Percentiles rank a stretch among this genome's conserved stretches.
Conservation (phyloP, 2,888 invertebrate genomes). For the Melieria picta region DNA sequence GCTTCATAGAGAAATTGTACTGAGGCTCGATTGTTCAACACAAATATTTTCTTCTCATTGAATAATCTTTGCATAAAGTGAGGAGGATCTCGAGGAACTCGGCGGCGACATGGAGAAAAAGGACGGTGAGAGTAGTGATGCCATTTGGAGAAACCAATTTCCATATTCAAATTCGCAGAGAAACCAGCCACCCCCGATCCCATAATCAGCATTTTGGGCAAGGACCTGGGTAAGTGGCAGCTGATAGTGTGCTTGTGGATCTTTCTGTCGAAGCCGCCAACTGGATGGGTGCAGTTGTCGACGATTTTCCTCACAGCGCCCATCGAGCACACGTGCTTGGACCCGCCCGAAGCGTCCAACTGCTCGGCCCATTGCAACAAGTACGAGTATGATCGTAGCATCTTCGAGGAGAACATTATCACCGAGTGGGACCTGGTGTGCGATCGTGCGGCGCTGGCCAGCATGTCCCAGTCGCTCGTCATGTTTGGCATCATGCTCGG, state of each 20-base stretch:
- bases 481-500: slow-evolving; percentile 83
- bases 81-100: not conserved
- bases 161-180: slow-evolving; percentile 7
- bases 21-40: no score
- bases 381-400: slow-evolving; percentile 69
- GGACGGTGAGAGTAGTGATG: not conserved
- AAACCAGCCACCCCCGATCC: slow-evolving; percentile 67
- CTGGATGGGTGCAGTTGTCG: slow-evolving; percentile 83
- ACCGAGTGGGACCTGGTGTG: slow-evolving; percentile 80
- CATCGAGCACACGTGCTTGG: slow-evolving; percentile 69
- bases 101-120: not conserved
- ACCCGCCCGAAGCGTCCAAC: slow-evolving; percentile 55
- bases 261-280: slow-evolving; percentile 79
- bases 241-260: slow-evolving; percentile 76
- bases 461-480: slow-evolving; percentile 80
- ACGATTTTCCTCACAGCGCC: slow-evolving; percentile 82
- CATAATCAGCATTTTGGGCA: slow-evolving; percentile 75
- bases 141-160: not conserved
- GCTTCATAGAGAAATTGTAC: no score
- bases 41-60: not conserved
- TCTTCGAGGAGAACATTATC: slow-evolving; percentile 78
- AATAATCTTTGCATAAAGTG: not conserved
- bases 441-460: slow-evolving; percentile 70
- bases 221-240: slow-evolving; percentile 78
- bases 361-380: slow-evolving; percentile 71